Base-by-base conservation (phyloP, 1,140 invertebrate genomes). In the Halesus radiatus region DNA sequence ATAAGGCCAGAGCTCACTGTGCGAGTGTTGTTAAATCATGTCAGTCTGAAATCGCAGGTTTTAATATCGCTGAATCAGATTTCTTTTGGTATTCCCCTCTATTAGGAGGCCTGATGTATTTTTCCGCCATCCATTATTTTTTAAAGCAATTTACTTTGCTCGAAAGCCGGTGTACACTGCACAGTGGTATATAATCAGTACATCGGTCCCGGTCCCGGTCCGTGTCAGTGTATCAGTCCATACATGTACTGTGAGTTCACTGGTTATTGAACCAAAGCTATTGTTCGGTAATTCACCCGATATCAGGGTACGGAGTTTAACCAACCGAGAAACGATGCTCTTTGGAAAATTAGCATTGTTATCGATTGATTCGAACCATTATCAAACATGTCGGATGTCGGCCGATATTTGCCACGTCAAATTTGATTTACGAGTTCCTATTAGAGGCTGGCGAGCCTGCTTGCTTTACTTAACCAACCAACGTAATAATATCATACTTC, bases 361-460 rank as follows among this genome's bases (percentile, higher is more conserved):
- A 29, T 64, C 16, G 62, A 23, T 64, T 7, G 16, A 23, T 32
- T 7, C 22, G 16, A 32, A 64, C 62, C 22, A 29, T 16, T 64
- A 64, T 29, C 26, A 23, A 64, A 23, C 62, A 23, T 64, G 26
- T 29, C 22, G 22, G 22, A 23, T 64, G 62, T 32, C 22, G 62
- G 62, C 22, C 20, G 45, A 15, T 74, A 74, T 74, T 74, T 74
- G 52, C 26, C 45, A 20, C 72, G 72, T 54, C 72, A 74, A 74
- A 74, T 74, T 74, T 74, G 72, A 74, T 74, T 56, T 29, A 74
- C 54, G 20, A 56, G 23, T 20, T 54, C 3, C 72, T 52, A 74
- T 74, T 74, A 74, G 72, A 1, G 52, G 29, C 15, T 54, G 53
- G 52, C 37, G 37, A 45, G 37, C 10, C 37, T 13, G 8, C 1